Base-by-base conservation (phyloP, 2,113 vertebrate genomes). In the Galbula dea region DNA sequence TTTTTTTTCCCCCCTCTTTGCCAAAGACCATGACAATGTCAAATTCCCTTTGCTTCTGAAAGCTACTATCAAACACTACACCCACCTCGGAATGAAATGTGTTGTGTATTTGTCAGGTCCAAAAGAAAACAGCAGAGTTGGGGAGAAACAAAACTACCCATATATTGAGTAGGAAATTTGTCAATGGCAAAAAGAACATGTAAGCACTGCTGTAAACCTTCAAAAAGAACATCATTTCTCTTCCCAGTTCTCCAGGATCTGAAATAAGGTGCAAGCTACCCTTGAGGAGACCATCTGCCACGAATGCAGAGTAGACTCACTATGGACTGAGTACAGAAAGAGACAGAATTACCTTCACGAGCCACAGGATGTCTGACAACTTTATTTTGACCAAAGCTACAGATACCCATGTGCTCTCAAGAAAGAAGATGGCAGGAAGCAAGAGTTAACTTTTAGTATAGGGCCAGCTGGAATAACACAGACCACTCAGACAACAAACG, bases 401-500 rank as follows among this genome's bases (percentile, higher is more conserved):
- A 62, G 75, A 88, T 18, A 77, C 23, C 41, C 90, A 39, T 72
- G 94, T 85, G 45, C 84, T 58, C 66, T 62, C 54, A 55, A 83
- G 72, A 88, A 54, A 86, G 88, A 88, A 80, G 88, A 63, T 90
- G 93, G 92, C 92, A 95, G 92, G 67, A 95, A 91, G 91, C 74
- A 96, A 95, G 95, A 96, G 96, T 96, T 96, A 96, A 96, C 83
- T 96, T 88, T 54, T 39, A 93, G 68, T 55, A 90, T 52, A 90
- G 51, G 88, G 88, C 93, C 96, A 96, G 96, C 95, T 96, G 95
- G 95, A 96, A 95, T 37, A 96, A 96, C 95, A 96, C 72, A 86
- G 96, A 95, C 92, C 95, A 96, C 96, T 96, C 85, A 96, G 95
- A 95, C 96, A 96, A 96, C 92, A 96, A 96, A 89, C 43, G 55